Evolutionary conservation across 2,797 vertebrate species (phyloP), one percentile per base, ranked within the genome.

Genomic region (Potorous gilbertii): DNA sequence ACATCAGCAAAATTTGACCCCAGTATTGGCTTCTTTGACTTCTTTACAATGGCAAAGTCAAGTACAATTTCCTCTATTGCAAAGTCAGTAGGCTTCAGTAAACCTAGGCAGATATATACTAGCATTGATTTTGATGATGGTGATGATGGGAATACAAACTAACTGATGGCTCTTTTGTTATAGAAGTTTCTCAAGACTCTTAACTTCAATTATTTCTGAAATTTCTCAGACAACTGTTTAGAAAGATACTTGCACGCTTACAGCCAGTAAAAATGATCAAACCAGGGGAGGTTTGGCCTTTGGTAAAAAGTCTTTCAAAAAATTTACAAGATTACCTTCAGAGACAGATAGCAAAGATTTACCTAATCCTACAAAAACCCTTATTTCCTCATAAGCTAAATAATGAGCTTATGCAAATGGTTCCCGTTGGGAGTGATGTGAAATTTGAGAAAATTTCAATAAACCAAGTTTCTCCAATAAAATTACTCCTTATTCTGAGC

Each of bases 181-280:
- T 99, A 96, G 99, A 99, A 96, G 99, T 99, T 98, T 99, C 0
- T 99, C 99, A 94, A 99, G 93, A 99, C 99, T 4, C 99, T 4
- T 98, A 98, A 90, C 94, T 97, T 54, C 96, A 94, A 92, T 57
- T 59, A 94, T 95, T 55, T 55, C 3, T 62, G 97, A 98, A 97
- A 96, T 95, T 93, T 31, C 56, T 56, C 91, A 95, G 54, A n/a
- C 10, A 4, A 4, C 91, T 55, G 97, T 98, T 11, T 95, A 94
- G 93, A 91, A 91, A 21, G 54, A 56, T 90, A 16, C 89, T 11
- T 66, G 46, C 90, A 52, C 56, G 11, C 5, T 0, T 34, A 55
- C 27, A 57, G 56, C 93, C 92, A 92, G 55, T 92, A 95, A 97
- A 96, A 94, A 29, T 59, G 91, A 54, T 95, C 66, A 81, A 97